Evolutionary conservation across 2,113 vertebrate genomes (phyloP).

Genomic region (Himantopus leucocephalus): DNA sequence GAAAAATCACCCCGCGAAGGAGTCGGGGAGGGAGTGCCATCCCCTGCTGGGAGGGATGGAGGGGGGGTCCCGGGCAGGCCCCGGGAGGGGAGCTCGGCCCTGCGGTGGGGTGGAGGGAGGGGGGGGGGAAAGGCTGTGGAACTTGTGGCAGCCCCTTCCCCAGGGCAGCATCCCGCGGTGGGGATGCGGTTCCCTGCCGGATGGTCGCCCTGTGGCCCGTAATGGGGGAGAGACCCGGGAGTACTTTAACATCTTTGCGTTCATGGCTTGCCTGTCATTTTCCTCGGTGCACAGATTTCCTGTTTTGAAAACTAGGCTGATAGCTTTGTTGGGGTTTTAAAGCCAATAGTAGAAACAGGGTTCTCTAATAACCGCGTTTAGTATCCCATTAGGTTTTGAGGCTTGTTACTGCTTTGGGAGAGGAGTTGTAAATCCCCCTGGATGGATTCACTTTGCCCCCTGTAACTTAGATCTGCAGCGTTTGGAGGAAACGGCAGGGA

Average conservation of each 20-base stretch:
- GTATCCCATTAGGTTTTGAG: neutral
- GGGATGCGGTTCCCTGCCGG: neutral
- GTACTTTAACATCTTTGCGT: neutral
- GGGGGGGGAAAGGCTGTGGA: neutral
- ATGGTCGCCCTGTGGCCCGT: neutral
- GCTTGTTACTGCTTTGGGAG: neutral
- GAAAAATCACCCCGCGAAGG: neutral
- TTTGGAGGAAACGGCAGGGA: slow-evolving; percentile 41
- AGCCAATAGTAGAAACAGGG: neutral
- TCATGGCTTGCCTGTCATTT: slow-evolving; percentile 9
- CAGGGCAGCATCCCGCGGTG: neutral
- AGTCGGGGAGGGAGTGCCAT: neutral
- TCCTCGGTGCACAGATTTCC: slow-evolving; percentile 9
- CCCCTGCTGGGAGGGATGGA: neutral
- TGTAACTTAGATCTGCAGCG: neutral
- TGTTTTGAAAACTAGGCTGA: slow-evolving; percentile 13
- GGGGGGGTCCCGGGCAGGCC: neutral
- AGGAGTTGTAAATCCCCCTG: neutral
- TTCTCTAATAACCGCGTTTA: neutral
- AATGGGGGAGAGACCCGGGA: neutral
- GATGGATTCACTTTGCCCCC: neutral
- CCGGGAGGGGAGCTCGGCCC: neutral
- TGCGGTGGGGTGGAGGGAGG: neutral
- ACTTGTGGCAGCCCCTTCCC: neutral
- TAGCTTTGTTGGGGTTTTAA: neutral